Conservation (phyloP, 2,888 invertebrate species). For the Ernsta delagoae region DNA sequence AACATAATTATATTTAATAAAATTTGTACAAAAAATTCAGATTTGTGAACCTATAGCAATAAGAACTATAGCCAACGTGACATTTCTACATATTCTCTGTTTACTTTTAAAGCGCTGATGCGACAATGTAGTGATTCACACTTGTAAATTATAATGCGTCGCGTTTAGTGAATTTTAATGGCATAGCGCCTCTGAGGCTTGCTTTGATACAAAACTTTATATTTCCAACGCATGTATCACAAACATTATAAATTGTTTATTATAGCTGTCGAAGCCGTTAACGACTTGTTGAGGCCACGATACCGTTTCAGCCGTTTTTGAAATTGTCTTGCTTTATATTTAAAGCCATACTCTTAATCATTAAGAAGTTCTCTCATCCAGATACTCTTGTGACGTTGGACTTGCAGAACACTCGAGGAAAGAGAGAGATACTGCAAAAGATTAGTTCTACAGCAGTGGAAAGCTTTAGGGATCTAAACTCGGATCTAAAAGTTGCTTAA, state of each 20-base stretch:
- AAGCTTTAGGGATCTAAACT: too few species aligned
- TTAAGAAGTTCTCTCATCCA: not conserved
- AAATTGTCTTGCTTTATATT: not conserved
- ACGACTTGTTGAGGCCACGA: not conserved
- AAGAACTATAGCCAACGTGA: not conserved
- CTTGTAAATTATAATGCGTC: constrained; percentile 23
- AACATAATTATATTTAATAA: too few species aligned
- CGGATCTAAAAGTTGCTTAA: too few species aligned
- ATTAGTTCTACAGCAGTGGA: too few species aligned
- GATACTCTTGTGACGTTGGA: not conserved
- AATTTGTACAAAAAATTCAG: too few species aligned
- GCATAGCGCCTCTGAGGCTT: constrained; percentile 8
- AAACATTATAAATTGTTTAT: not conserved
- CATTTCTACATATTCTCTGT: constrained; percentile 5
- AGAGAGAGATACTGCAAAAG: too few species aligned
- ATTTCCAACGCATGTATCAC: not conserved
- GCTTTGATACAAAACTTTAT: constrained; percentile 1
- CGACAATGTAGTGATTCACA: constrained; percentile 22
- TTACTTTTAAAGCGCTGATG: constrained; percentile 2
- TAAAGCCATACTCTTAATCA: not conserved
- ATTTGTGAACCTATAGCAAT: too few species aligned
- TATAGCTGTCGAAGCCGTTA: not conserved
- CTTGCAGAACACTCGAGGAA: not conserved
- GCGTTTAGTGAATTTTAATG: constrained; percentile 24
- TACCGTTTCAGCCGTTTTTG: not conserved